Percentiles rank a stretch among this genome's conserved stretches.
Evolutionary conservation across 1,140 invertebrate species (phyloP).

Genomic region (Saccostrea echinata): DNA sequence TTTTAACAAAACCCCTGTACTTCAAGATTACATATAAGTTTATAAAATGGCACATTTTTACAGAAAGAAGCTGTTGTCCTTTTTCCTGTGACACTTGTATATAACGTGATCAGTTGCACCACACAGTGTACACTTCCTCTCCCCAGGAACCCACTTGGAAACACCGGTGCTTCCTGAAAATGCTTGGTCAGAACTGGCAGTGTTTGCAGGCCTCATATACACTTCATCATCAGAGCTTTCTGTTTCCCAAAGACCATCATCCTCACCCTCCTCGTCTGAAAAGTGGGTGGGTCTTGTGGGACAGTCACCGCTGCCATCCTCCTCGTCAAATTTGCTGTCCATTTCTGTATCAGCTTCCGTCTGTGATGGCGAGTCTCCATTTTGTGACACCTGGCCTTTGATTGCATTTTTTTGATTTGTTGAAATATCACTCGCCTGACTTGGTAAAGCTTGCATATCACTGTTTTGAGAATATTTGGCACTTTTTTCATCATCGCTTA

Average conservation of each 20-base stretch:
- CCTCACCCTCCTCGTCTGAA: conserved; percentile 6
- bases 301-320: neutral
- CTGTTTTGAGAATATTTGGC: conserved; percentile 29
- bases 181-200: neutral
- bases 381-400: neutral
- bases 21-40: too few relatives aligned
- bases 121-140: conserved; percentile 51
- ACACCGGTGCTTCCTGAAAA: neutral
- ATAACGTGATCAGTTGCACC: conserved; percentile 44
- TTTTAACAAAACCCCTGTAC: too few relatives aligned
- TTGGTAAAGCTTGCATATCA: neutral
- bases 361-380: neutral
- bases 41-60: conserved; percentile 34
- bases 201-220: neutral
- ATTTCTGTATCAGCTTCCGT: neutral
- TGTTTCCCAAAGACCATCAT: conserved; percentile 8
- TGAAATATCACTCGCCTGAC: neutral
- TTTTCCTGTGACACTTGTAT: conserved; percentile 49
- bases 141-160: conserved; percentile 32
- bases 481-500: conserved; percentile 20
- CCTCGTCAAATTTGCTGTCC: neutral
- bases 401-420: neutral
- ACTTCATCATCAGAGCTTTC: conserved; percentile 30
- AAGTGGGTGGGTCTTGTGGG: neutral
- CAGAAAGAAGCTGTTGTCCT: conserved; percentile 49